phyloP scores from a whole-genome alignment of 2,888 invertebrate genomes.

The Cosmopolites sordidus region DNA sequence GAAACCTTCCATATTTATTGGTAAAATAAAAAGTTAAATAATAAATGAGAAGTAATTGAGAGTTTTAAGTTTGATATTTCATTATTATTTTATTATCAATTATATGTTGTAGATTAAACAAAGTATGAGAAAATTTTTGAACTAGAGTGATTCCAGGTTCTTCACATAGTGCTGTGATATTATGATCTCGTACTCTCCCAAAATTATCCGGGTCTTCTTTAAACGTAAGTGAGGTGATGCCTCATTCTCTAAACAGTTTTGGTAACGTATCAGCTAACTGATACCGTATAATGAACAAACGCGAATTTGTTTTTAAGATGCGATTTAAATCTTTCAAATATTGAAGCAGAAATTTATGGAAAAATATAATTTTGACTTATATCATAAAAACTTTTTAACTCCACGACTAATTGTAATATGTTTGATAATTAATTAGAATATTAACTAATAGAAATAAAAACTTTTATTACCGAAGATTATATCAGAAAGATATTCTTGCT shows the following conservation, averaged over 20 bases:
- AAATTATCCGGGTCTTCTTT: conserved; percentile 90
- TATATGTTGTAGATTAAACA: conserved; percentile 73
- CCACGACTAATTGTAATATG: too few relatives aligned
- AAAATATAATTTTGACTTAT: too few relatives aligned
- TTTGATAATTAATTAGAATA: too few relatives aligned
- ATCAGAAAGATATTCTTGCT: too few relatives aligned
- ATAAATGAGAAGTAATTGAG: too few relatives aligned
- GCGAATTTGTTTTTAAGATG: conserved; percentile 74
- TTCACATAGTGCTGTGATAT: conserved; percentile 73
- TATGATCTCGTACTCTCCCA: conserved; percentile 80
- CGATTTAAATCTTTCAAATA: conserved; percentile 79
- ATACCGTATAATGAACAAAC: conserved; percentile 81
- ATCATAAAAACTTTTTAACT: too few relatives aligned
- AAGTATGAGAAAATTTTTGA: conserved; percentile 75
- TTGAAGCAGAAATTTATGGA: conserved; percentile 79
- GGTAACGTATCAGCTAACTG: conserved; percentile 84
- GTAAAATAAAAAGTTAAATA: too few relatives aligned
- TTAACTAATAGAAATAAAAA: too few relatives aligned
- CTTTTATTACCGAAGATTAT: too few relatives aligned
- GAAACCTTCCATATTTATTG: too few relatives aligned
- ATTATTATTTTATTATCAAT: too few relatives aligned
- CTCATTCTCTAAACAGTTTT: conserved; percentile 83
- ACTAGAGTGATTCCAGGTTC: conserved; percentile 75
- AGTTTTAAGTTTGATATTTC: too few relatives aligned
- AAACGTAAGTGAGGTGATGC: conserved; percentile 75